These are phyloP conservation scores for Ptychochromis oligacanthus DNA, from an alignment of 2,113 vertebrate species.

Conservation along the genomic window DNA sequence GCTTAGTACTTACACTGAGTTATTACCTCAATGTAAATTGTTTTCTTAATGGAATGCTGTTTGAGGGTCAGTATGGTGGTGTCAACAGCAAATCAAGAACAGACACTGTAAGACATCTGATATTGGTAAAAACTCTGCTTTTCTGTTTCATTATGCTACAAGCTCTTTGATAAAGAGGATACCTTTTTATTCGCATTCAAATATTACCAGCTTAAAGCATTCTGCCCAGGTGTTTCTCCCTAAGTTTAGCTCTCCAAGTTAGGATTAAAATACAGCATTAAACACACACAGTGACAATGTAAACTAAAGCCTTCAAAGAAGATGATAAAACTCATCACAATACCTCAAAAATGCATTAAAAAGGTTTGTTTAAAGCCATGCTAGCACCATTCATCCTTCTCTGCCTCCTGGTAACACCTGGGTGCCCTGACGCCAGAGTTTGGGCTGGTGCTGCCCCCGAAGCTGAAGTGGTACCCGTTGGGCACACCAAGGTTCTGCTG, in stretches of 20 bases:
- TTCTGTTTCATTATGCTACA: constrained; percentile 16
- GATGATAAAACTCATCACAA: constrained; percentile 97
- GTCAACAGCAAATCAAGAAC: constrained; percentile 33
- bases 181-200: constrained; percentile 21
- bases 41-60: background rate
- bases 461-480: constrained; percentile 89
- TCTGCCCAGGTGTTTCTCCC: background rate
- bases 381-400: constrained; percentile 96
- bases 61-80: constrained; percentile 28
- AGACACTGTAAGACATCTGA: constrained; percentile 15
- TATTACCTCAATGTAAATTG: background rate
- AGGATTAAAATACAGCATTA: constrained; percentile 48
- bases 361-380: constrained; percentile 73
- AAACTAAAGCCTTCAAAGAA: constrained; percentile 71
- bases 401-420: constrained; percentile 87
- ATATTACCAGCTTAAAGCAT: background rate
- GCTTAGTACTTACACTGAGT: background rate
- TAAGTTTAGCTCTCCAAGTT: constrained; percentile 14
- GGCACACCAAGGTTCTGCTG: constrained; percentile 87
- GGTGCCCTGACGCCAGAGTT: constrained; percentile 75
- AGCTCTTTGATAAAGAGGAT: constrained; percentile 9
- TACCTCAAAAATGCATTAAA: constrained; percentile 73
- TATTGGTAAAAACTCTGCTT: background rate
- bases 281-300: constrained; percentile 65
- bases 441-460: constrained; percentile 81